Base-by-base conservation (phyloP, 2,888 invertebrate genomes). In the Acrobeloides nanus region DNA sequence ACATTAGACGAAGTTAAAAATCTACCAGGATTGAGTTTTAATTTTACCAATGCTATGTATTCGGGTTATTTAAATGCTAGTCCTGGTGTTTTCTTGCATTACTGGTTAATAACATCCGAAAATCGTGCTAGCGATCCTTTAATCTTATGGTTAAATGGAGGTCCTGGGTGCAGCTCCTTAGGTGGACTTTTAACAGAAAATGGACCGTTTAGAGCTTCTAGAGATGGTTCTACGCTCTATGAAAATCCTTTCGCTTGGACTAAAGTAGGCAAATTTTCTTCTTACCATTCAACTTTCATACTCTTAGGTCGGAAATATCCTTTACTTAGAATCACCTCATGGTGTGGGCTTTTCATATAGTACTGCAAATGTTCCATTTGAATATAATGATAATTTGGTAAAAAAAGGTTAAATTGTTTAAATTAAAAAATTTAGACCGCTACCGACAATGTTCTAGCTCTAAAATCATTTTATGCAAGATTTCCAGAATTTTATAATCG, bases 251-350 rank as follows among this genome's bases (percentile, higher is more conserved):
- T 67, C 49, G 53, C 65, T 2, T 74, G 74, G 74, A 74, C 74
- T 46, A 73, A 66, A 51, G 66, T 72, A 18, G 76, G 78, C 21
- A 78, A 78, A 57, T 73, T 55, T n/a, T n/a, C n/a, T n/a, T n/a
- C n/a, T n/a, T n/a, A n/a, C n/a, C n/a, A n/a, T n/a, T n/a, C n/a
- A n/a, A n/a, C n/a, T n/a, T 66, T 12, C 12, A 29, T 29, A 40
- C 2, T 23, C 35, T 29, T 23, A 77, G 76, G 61, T 74, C 20
- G 77, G 77, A 29, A 79, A 79, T 58, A 75, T 79, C 48, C 50
- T 79, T 37, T 79, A 76, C 62, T 52, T 79, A 48, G 79, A 80
- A 62, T 73, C 78, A 0, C 79, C 79, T 27, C 77, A 78, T 21
- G 79, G 78, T 38, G 79, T 79, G 26, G 79, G 79, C 3, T 80